Evolutionary conservation across 2,888 invertebrate species (phyloP).

Genomic region (Agapetus fuscipes): DNA sequence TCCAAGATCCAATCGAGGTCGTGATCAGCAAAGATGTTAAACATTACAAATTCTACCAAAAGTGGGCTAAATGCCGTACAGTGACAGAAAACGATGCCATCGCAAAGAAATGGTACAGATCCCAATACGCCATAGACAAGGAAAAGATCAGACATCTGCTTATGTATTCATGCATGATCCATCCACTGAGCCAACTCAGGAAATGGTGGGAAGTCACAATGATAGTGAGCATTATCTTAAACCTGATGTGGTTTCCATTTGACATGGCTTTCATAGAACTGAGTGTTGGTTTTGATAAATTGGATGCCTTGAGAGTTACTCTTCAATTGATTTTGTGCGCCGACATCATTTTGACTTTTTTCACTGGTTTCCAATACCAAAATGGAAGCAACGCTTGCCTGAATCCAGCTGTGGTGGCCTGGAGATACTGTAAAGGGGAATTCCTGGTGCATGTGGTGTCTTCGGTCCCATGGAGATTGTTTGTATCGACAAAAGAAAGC

Average conservation of each 20-base stretch:
- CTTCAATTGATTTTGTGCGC: constrained; percentile 25
- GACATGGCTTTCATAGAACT: constrained; percentile 6
- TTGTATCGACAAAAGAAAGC: constrained; percentile 7
- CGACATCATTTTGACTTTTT: constrained; percentile 29
- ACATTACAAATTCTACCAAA: not conserved
- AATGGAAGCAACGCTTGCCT: constrained; percentile 26
- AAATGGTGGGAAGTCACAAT: constrained; percentile 30
- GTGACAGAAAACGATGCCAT: constrained; percentile 28
- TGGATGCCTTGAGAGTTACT: constrained; percentile 23
- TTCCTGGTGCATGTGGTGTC: constrained; percentile 27
- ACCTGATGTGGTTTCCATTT: constrained; percentile 20
- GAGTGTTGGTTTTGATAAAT: not conserved
- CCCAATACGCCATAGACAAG: constrained; percentile 28
- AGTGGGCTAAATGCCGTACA: constrained; percentile 21
- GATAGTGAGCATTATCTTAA: constrained; percentile 25
- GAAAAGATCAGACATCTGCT: constrained; percentile 30
- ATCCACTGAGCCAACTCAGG: constrained; percentile 34
- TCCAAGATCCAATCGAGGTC: constrained; percentile 8
- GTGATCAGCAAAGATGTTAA: not conserved
- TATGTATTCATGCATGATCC: constrained; percentile 28
- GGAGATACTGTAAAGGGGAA: constrained; percentile 25
- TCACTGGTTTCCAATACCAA: constrained; percentile 30
- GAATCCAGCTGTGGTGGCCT: constrained; percentile 23
- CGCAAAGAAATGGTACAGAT: constrained; percentile 28
- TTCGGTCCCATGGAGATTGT: constrained; percentile 24